phyloP scores from a whole-genome alignment of 2,113 vertebrate species.

The Emydocephalus ijimae region DNA sequence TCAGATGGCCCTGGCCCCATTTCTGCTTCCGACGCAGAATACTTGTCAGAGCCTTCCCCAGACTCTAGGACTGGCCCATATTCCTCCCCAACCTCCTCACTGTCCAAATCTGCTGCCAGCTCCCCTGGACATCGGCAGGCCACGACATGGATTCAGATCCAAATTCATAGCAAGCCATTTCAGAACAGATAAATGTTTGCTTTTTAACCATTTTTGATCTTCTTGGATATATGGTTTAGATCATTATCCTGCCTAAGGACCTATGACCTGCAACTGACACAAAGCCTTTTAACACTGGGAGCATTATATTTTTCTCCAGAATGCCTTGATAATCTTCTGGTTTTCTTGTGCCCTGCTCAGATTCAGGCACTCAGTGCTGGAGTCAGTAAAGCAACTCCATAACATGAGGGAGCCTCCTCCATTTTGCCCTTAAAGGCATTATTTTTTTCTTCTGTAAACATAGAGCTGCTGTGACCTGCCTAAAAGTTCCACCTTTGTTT shows the following conservation, averaged over 20 bases:
- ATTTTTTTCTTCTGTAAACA: background rate
- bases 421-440: background rate
- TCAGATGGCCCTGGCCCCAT: too few relatives aligned
- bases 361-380: background rate
- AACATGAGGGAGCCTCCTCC: background rate
- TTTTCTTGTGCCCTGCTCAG: background rate
- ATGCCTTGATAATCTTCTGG: background rate
- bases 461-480: background rate
- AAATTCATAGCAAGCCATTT: background rate
- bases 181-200: background rate
- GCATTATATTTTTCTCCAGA: background rate
- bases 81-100: too few relatives aligned
- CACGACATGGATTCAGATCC: background rate
- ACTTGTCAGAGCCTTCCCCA: too few relatives aligned
- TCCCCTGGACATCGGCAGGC: too few relatives aligned
- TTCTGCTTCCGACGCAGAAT: too few relatives aligned
- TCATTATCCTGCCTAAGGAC: background rate
- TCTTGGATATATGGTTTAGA: background rate
- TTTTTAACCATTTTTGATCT: background rate
- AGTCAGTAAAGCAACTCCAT: background rate
- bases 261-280: background rate
- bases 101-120: too few relatives aligned
- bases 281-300: background rate
- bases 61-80: too few relatives aligned
- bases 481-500: background rate